Evolutionary conservation across 2,113 vertebrate genomes (phyloP).

Genomic region (Eulacestoma nigropectus): DNA sequence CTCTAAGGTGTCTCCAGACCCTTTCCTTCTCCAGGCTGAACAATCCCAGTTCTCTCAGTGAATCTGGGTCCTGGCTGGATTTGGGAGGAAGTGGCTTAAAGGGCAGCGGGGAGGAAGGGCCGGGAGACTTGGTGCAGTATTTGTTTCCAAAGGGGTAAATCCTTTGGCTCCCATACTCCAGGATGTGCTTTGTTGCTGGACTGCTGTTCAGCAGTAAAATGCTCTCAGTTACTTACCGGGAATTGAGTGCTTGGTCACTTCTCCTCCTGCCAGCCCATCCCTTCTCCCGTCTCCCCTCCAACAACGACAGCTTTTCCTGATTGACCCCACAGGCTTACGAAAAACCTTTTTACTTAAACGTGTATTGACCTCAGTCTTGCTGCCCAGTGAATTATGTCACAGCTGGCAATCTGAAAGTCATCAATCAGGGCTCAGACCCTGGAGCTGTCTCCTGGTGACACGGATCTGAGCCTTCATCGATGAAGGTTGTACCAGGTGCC

Average conservation of each 20-base stretch:
- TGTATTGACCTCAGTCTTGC: slow-evolving; percentile 72
- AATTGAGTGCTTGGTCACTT: slow-evolving; percentile 16
- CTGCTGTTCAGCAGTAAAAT: slow-evolving; percentile 38
- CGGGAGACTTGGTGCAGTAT: not conserved
- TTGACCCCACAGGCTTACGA: slow-evolving; percentile 58
- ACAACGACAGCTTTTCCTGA: slow-evolving; percentile 46
- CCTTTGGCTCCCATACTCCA: not conserved
- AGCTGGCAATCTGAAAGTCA: slow-evolving; percentile 57
- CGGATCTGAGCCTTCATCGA: not conserved
- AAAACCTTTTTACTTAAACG: slow-evolving; percentile 77
- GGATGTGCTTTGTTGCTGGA: not conserved
- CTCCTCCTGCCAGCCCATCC: not conserved
- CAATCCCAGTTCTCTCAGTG: not conserved
- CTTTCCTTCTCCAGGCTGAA: not conserved
- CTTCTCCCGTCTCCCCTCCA: not conserved
- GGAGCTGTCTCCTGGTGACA: slow-evolving; percentile 59
- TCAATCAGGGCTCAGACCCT: slow-evolving; percentile 59
- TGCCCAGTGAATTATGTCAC: slow-evolving; percentile 69
- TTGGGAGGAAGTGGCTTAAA: not conserved
- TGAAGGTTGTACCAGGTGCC: not conserved
- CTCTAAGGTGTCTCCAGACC: not conserved
- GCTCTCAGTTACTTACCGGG: slow-evolving; percentile 38
- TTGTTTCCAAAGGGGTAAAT: not conserved
- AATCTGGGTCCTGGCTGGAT: not conserved
- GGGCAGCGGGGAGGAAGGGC: not conserved